Evolutionary conservation across 2,888 invertebrate genomes (phyloP).

Genomic region (Caenorhabditis sp.): DNA sequence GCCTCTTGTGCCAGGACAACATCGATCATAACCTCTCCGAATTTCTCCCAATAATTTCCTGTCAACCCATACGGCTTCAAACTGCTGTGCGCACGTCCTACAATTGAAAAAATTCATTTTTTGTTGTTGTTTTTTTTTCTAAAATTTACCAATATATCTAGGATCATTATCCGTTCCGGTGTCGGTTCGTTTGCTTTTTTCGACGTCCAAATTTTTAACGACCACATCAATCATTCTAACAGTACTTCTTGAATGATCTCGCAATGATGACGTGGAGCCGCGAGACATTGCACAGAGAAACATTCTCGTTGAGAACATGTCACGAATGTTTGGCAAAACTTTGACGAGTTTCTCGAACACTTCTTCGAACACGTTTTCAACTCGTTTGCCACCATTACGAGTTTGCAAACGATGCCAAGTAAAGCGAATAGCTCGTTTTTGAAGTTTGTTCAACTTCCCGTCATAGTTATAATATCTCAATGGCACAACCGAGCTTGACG

Average conservation of each 20-base stretch:
- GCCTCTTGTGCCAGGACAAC: conserved; percentile 67
- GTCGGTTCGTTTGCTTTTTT: conserved; percentile 63
- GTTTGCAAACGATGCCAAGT: conserved; percentile 70
- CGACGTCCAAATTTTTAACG: conserved; percentile 67
- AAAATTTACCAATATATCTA: conserved; percentile 46
- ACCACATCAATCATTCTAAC: conserved; percentile 66
- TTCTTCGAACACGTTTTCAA: conserved; percentile 69
- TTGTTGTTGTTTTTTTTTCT: not conserved
- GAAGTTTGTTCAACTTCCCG: conserved; percentile 64
- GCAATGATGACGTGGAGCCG: conserved; percentile 57
- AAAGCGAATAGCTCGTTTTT: conserved; percentile 65
- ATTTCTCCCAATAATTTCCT: conserved; percentile 67
- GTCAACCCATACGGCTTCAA: conserved; percentile 67
- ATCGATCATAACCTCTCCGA: conserved; percentile 69
- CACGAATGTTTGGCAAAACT: conserved; percentile 61
- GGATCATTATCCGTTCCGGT: conserved; percentile 65
- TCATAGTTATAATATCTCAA: conserved; percentile 68
- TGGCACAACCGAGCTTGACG: conserved; percentile 20
- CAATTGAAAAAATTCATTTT: conserved; percentile 8
- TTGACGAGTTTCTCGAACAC: conserved; percentile 62
- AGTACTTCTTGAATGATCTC: conserved; percentile 63
- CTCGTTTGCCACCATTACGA: conserved; percentile 68
- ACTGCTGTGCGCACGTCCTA: conserved; percentile 63
- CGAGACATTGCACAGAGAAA: conserved; percentile 69
- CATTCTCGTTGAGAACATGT: conserved; percentile 69